These are phyloP conservation scores for Drosophila simulans DNA, from an alignment of 1,140 invertebrate species.

Conservation along the genomic window DNA sequence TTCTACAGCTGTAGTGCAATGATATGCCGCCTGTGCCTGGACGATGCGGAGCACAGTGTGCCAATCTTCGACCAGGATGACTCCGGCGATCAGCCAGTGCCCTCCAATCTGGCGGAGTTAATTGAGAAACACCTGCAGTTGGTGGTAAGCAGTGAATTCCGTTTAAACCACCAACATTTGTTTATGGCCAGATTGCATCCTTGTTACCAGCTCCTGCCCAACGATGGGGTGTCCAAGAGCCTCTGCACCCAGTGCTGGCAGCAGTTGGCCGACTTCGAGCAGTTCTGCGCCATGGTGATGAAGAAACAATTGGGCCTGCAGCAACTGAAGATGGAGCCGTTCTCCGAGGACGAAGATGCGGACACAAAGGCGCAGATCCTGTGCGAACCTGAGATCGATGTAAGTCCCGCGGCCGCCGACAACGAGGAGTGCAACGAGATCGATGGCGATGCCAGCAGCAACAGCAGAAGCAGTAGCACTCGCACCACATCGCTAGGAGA, in stretches of 20 bases:
- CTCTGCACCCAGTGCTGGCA: constrained; percentile 50
- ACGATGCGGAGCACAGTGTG: constrained; percentile 43
- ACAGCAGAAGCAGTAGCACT: constrained; percentile 1
- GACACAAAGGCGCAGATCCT: constrained; percentile 38
- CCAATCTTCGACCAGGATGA: constrained; percentile 34
- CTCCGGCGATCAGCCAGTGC: constrained; percentile 1
- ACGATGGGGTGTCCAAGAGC: constrained; percentile 24
- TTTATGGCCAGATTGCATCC: background rate
- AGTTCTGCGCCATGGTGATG: constrained; percentile 48
- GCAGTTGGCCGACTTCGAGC: constrained; percentile 44
- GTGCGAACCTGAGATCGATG: constrained; percentile 51
- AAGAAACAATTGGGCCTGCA: constrained; percentile 42
- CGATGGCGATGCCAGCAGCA: constrained; percentile 20
- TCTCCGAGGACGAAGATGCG: constrained; percentile 26
- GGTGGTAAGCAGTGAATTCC: constrained; percentile 16
- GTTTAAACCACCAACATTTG: background rate
- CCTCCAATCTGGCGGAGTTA: constrained; percentile 34
- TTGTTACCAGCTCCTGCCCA: constrained; percentile 25
- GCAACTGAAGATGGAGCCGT: constrained; percentile 39
- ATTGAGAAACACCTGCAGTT: constrained; percentile 48
- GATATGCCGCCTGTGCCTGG: constrained; percentile 51
- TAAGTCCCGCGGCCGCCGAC: constrained; percentile 19
- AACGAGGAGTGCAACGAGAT: constrained; percentile 40
- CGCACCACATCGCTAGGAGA: background rate
- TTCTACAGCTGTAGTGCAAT: constrained; percentile 9